Evolutionary conservation across 2,797 vertebrate species (phyloP).

Genomic region (Fundulus diaphanus): DNA sequence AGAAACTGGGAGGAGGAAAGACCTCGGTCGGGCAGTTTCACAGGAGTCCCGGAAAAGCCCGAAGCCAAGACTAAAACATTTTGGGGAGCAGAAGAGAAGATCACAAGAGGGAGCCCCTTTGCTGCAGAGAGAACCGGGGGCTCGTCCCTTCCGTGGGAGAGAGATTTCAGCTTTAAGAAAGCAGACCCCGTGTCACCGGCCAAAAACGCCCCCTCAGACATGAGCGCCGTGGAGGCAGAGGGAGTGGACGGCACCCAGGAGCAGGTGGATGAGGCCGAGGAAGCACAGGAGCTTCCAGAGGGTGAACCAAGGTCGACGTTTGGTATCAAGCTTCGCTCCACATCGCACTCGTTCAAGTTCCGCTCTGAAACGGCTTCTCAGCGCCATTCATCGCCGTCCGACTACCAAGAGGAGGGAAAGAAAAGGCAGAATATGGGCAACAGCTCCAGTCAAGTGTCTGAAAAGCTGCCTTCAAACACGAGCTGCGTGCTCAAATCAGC

Average conservation of each 20-base stretch:
- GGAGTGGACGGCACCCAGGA: slow-evolving; percentile 44
- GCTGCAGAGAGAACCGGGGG: slow-evolving; percentile 41
- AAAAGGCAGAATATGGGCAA: slow-evolving; percentile 48
- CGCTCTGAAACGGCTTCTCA: slow-evolving; percentile 53
- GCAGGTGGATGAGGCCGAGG: slow-evolving; percentile 56
- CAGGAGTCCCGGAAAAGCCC: slow-evolving; percentile 63
- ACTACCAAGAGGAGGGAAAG: slow-evolving; percentile 39
- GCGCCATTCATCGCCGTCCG: slow-evolving; percentile 59
- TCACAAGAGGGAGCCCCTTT: slow-evolving; percentile 3
- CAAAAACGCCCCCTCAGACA: slow-evolving; percentile 21
- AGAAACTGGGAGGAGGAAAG: slow-evolving; percentile 70
- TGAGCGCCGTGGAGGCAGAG: slow-evolving; percentile 12
- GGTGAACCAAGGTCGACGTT: slow-evolving; percentile 82
- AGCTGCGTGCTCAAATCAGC: slow-evolving; percentile 38
- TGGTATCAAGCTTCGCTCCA: slow-evolving; percentile 90
- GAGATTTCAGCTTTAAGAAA: slow-evolving; percentile 55
- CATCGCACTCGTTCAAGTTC: slow-evolving; percentile 83
- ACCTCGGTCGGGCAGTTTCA: slow-evolving; percentile 79
- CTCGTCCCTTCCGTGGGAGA: slow-evolving; percentile 36
- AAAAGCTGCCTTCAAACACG: slow-evolving; percentile 76
- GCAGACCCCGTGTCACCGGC: slow-evolving; percentile 26
- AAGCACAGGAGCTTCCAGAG: slow-evolving; percentile 54
- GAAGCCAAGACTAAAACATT: slow-evolving; percentile 41
- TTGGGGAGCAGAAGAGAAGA: slow-evolving; percentile 37
- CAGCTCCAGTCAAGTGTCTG: slow-evolving; percentile 52